phyloP scores from a whole-genome alignment of 2,797 vertebrate genomes.

The Macroramphosus scolopax region DNA sequence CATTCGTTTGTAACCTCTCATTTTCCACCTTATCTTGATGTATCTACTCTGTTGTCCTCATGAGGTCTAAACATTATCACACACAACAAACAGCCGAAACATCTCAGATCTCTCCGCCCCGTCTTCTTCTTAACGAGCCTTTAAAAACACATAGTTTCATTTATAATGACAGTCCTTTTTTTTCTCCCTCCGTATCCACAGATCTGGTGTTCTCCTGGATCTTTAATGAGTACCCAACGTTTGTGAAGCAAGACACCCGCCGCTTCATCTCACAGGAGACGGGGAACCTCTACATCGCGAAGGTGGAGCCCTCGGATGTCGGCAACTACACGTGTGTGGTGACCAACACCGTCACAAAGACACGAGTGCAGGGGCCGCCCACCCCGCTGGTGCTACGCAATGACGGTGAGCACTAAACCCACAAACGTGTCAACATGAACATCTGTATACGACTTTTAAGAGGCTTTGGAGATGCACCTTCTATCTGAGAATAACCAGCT shows the following conservation, averaged over 20 bases:
- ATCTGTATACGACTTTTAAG: too few species aligned
- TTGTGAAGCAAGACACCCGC: slow-evolving; percentile 92
- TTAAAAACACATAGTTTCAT: too few species aligned
- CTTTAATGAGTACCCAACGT: slow-evolving; percentile 93
- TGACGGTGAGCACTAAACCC: slow-evolving; percentile 83
- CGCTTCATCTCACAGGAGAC: slow-evolving; percentile 97
- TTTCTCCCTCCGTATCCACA: slow-evolving; percentile 57
- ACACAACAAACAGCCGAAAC: too few species aligned
- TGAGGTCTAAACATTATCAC: too few species aligned
- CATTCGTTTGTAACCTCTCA: too few species aligned
- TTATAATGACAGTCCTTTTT: too few species aligned
- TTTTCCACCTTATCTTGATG: too few species aligned
- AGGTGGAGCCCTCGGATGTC: slow-evolving; percentile 91
- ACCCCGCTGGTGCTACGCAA: slow-evolving; percentile 93
- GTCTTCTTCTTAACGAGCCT: too few species aligned
- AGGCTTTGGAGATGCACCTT: too few species aligned
- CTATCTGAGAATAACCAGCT: too few species aligned
- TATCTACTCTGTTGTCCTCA: too few species aligned
- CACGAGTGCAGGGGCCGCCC: slow-evolving; percentile 86
- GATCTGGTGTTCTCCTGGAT: slow-evolving; percentile 95
- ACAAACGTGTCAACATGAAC: not conserved
- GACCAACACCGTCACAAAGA: slow-evolving; percentile 90
- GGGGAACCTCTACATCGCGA: slow-evolving; percentile 95
- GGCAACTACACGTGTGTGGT: slow-evolving; percentile 99
- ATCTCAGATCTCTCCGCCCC: too few species aligned